Percentiles rank a stretch among this genome's conserved stretches.
Conservation (phyloP, 2,113 vertebrate genomes). For the Phainopepla nitens region DNA sequence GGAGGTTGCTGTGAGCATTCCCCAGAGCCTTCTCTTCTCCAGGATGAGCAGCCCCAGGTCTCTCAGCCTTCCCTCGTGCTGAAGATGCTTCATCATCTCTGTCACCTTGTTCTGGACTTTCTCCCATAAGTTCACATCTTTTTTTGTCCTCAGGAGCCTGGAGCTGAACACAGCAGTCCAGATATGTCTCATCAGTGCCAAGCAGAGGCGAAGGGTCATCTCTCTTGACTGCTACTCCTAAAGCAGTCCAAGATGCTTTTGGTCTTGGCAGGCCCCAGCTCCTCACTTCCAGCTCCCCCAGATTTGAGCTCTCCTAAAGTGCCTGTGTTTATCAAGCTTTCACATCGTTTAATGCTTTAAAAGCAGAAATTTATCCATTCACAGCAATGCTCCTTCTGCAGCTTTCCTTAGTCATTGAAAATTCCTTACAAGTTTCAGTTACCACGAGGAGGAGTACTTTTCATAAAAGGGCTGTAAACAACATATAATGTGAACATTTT, state of each 20-base stretch:
- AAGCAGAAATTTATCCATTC: not conserved
- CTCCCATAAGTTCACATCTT: not conserved
- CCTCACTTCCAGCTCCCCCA: fast-evolving
- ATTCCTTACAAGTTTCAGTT: not conserved
- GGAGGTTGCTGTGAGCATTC: not conserved
- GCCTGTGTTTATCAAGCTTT: not conserved
- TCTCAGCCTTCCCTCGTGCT: not conserved
- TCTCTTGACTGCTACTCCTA: not conserved
- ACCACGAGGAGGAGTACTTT: not conserved
- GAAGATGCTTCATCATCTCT: not conserved
- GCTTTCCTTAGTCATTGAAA: not conserved
- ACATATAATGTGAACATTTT: not conserved
- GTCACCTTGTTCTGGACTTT: not conserved
- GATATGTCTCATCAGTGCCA: not conserved
- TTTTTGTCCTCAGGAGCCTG: not conserved
- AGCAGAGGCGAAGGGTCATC: not conserved
- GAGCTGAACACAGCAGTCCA: not conserved
- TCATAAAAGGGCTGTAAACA: not conserved
- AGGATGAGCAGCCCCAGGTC: not conserved
- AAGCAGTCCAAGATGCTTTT: not conserved
- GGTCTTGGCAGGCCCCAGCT: not conserved
- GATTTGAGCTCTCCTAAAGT: not conserved
- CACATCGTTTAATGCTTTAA: not conserved
- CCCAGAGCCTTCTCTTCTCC: not conserved
- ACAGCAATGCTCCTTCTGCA: not conserved